Evolutionary conservation across 2,888 invertebrate species (phyloP), one percentile per base, ranked within the genome.

Genomic region (Hybos culiciformis): DNA sequence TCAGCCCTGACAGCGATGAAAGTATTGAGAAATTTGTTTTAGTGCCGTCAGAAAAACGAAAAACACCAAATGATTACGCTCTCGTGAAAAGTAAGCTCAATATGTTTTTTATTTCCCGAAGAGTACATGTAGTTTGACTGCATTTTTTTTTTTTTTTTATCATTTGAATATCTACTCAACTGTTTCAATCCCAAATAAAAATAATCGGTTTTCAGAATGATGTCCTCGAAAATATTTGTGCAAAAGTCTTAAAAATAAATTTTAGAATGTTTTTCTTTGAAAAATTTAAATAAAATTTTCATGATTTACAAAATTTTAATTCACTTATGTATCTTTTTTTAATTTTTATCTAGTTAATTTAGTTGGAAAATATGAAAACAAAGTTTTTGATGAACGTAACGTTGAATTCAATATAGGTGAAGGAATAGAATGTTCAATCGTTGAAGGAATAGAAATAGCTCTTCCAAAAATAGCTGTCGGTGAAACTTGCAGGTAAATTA

Each of bases 351-450:
- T 29, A 61, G 60, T 57, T 29, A 56, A 60, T 48, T 52, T 63
- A 42, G 50, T 53, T 43, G 63, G 61, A 18, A 53, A 46, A 39
- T 57, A 52, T 51, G 53, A 53, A 26, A 59, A 52, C 2, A 50
- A 49, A 17, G 48, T 57, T 24, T 63, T 61, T 44, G 92, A 94
- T 55, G 81, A 83, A 15, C 73, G 86, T 52, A 83, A 87, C 34
- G 74, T 91, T 0, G 74, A 78, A 20, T 97, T 94, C 65, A 67
- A 71, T 14, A 68, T 93, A 17, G 96, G 96, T 0, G 94, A 96
- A 66, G 92, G 88, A 8, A 71, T 69, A 42, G 84, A 84, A 47
- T 65, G 67, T 39, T 78, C 79, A 46, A 66, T 97, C 21, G 74
- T 87, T 26, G 76, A 79, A 41, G 96, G 94, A 9, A 63, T 94